Evolutionary conservation across 2,888 invertebrate genomes (phyloP), one percentile per base, ranked within the genome.

Genomic region (Apamea anceps): DNA sequence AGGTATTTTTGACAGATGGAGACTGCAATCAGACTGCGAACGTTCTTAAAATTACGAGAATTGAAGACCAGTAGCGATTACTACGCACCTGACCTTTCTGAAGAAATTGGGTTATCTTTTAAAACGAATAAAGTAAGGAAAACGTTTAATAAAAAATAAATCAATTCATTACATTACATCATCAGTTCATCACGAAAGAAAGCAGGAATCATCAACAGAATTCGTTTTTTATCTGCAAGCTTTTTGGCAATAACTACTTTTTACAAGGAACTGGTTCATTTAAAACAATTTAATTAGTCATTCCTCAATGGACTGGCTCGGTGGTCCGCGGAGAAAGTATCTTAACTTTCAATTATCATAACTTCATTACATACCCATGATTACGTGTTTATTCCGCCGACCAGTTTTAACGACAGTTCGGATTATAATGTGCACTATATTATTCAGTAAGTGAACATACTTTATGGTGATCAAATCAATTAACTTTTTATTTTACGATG

Each of bases 331-430:
- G 79, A 77, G 84, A 66, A 88, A 84, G 76, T 81, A 81, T 81
- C 87, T 67, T 78, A 81, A 85, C 87, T 80, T 81, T 88, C 80
- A 79, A 81, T 82, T 54, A 78, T 45, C 73, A 54, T 79, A 73
- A 54, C 63, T 75, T 71, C 21, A 67, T 81, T 82, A 57, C 62
- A 37, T 37, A 28, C 6, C 37, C 25, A 62, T 72, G 70, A 71
- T 86, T 54, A 85, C 63, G 15, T 37, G 12, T 28, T 65, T 74
- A 70, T 73, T 73, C 2, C 13, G 42, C 51, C 1, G 48, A 75
- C 65, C 66, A 62, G 79, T 78, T 68, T 81, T 57, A 70, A 76
- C 13, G 63, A 79, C 71, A 63, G 21, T 62, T 76, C 21, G 0
- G 15, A 6, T 65, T 54, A 13, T 32, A 67, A 45, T 65, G 8